Conservation (phyloP, 2,113 vertebrate genomes). For the Nymphicus hollandicus region DNA sequence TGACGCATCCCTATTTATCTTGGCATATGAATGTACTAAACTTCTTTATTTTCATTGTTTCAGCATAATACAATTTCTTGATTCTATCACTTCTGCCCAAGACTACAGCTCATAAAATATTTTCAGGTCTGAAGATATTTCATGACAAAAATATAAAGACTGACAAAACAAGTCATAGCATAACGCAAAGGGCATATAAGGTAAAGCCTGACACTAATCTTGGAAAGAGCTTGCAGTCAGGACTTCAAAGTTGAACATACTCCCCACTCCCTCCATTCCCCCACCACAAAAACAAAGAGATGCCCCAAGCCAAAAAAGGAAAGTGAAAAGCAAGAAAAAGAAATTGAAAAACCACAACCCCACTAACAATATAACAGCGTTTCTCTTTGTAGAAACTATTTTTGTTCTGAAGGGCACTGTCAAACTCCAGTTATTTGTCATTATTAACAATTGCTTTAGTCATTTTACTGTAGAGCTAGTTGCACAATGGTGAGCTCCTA, state of each 20-base stretch:
- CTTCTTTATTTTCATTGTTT: conserved; percentile 4
- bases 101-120: not conserved
- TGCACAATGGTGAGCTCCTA: not conserved
- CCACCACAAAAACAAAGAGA: not conserved
- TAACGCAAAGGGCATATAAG: not conserved
- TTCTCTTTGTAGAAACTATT: not conserved
- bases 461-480: not conserved
- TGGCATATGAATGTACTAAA: not conserved
- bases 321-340: not conserved
- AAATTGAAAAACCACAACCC: not conserved
- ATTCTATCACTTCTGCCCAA: not conserved
- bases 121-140: not conserved
- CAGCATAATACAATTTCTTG: not conserved
- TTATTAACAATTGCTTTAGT: not conserved
- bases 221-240: not conserved
- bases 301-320: not conserved
- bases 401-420: not conserved
- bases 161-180: not conserved
- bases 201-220: not conserved
- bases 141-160: not conserved
- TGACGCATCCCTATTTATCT: not conserved
- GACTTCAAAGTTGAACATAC: not conserved
- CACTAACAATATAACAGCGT: not conserved
- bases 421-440: not conserved
- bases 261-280: not conserved